These are phyloP conservation scores for Yponomeuta cagnagella DNA, from an alignment of 2,888 invertebrate species.

Conservation along the genomic window DNA sequence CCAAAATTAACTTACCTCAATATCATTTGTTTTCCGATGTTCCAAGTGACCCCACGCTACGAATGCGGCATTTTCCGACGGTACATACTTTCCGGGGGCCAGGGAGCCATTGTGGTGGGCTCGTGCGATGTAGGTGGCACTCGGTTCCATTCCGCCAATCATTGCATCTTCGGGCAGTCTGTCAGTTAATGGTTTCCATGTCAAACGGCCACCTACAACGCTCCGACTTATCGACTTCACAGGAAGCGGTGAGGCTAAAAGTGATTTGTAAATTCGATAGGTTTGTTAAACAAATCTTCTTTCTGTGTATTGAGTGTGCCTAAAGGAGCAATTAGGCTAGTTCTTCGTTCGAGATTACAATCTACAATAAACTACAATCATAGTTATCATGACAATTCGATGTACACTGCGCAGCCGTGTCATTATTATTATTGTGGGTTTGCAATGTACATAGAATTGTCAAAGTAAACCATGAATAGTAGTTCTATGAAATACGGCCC, in stretches of 20 bases:
- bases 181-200: conserved; percentile 77
- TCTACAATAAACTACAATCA: no score
- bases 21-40: conserved; percentile 45
- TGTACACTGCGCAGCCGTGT: no score
- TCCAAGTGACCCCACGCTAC: conserved; percentile 86
- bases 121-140: conserved; percentile 80
- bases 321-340: no score
- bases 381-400: no score
- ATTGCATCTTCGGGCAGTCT: conserved; percentile 82
- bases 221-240: conserved; percentile 28
- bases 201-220: conserved; percentile 58
- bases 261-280: not conserved
- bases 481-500: no score
- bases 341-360: no score
- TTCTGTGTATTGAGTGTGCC: no score
- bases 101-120: conserved; percentile 83
- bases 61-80: conserved; percentile 81
- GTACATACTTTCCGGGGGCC: conserved; percentile 86
- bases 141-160: conserved; percentile 80
- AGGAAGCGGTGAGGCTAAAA: conserved; percentile 29
- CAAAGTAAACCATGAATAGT: no score
- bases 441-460: no score
- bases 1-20: not conserved
- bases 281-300: not conserved
- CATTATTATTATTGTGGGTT: no score